Base-by-base conservation (phyloP, 2,797 vertebrate species). In the Sebastolobus alascanus region DNA sequence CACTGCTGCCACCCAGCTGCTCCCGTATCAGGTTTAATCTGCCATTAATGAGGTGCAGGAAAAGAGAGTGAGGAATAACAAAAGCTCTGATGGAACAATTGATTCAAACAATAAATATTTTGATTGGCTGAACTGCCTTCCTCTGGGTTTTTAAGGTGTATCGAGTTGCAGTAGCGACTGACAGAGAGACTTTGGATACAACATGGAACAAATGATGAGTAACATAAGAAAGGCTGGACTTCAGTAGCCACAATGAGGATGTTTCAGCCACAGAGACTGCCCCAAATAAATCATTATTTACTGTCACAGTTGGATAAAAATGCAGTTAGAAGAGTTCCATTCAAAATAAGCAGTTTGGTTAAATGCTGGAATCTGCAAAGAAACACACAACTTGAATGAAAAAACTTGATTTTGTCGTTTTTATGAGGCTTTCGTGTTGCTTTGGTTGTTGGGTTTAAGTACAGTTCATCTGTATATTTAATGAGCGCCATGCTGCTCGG, bases 21-120 rank as follows among this genome's bases (percentile, higher is more conserved):
- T 69, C 1, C 1, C 18, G 70, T 79, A 73, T 90, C 84, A 54
- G 73, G 71, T 87, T 88, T 73, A 86, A 84, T 83, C 80, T 61
- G 65, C 33, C 61, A 46, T 31, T 75, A 69, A 74, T 27, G 22
- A 73, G 58, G 37, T n/a, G 16, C 46, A 46, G 43, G 25, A 65
- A 61, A 29, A 14, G 20, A 40, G 55, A 58, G 58, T 3, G 52
- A 56, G 20, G 46, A 25, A 43, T 29, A 14, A 67, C 29, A 22
- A 7, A 56, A 52, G 25, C 56, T 66, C 31, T 11, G 50, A 72
- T 43, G 16, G 54, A 72, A 59, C 5, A 29, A 12, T 0, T 46
- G 40, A 68, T 56, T 54, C 14, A 63, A 73, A 38, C 3, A n/a
- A 43, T 18, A 60, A 22, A 63, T 31, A n/a, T 20, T 60, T 65